Evolutionary conservation across 92 coral and sea anemone genomes (phyloP).

Genomic region (Phenganax marumi): DNA sequence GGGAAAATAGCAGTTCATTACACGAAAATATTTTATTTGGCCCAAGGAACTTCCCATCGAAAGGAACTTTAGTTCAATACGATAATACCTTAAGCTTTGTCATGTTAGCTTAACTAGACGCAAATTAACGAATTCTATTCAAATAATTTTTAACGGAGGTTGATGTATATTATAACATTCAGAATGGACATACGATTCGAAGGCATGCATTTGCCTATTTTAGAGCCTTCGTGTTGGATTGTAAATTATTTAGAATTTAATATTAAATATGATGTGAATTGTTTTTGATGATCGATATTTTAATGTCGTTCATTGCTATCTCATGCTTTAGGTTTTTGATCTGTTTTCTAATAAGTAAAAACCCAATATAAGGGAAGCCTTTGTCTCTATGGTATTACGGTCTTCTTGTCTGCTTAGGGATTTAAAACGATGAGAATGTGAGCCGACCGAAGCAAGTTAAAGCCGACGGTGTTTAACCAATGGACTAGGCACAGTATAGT

Average conservation of each 20-base stretch:
- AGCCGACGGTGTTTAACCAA: conserved; percentile 43
- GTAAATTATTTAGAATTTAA: conserved; percentile 24
- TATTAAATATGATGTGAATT: conserved; percentile 6
- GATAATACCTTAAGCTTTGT: conserved; percentile 37
- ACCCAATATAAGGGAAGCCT: conserved; percentile 29
- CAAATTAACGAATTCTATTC: conserved; percentile 49
- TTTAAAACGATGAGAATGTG: conserved; percentile 37
- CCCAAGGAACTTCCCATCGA: conserved; percentile 28
- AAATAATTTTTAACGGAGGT: conserved; percentile 19
- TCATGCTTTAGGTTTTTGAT: neutral
- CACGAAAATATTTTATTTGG: neutral
- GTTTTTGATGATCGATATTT: neutral
- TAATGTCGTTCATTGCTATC: neutral
- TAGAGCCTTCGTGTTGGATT: conserved; percentile 5
- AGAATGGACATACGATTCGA: conserved; percentile 9
- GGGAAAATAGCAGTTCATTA: neutral
- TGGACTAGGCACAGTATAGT: conserved; percentile 44
- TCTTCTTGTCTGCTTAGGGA: conserved; percentile 47
- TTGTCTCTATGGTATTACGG: conserved; percentile 29
- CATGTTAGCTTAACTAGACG: conserved; percentile 36
- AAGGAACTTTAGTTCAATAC: conserved; percentile 30
- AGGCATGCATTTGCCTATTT: neutral
- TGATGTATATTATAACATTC: neutral
- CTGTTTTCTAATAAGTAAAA: conserved; percentile 6
- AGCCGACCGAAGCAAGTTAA: conserved; percentile 44